phyloP scores from a whole-genome alignment of 1,140 invertebrate species.

The Drosophila elegans region DNA sequence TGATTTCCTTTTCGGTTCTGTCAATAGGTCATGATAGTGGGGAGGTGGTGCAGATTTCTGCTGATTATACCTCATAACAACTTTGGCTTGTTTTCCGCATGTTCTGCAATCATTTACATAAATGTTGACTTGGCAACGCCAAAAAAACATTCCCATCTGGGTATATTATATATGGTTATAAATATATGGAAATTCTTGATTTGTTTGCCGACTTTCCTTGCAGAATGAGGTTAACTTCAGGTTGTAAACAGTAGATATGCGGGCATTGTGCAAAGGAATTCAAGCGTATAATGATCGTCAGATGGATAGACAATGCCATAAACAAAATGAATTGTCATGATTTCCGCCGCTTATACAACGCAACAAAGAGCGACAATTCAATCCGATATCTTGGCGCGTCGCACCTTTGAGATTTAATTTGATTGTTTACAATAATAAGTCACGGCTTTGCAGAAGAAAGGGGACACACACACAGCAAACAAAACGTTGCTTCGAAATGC shows the following conservation, averaged over 20 bases:
- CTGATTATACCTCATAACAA: constrained; percentile 39
- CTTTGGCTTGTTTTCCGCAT: constrained; percentile 24
- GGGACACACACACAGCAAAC: constrained; percentile 4
- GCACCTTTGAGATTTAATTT: constrained; percentile 54
- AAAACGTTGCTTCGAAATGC: constrained; percentile 27
- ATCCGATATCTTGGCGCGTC: constrained; percentile 52
- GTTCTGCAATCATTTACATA: constrained; percentile 51
- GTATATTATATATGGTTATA: constrained; percentile 15
- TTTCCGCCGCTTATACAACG: constrained; percentile 69
- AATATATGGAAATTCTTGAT: constrained; percentile 47
- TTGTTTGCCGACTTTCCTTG: constrained; percentile 31
- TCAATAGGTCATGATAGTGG: constrained; percentile 50
- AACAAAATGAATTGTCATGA: constrained; percentile 73
- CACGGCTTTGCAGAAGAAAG: constrained; percentile 60
- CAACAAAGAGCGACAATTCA: constrained; percentile 55
- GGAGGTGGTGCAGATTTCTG: constrained; percentile 20
- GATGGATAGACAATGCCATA: constrained; percentile 66
- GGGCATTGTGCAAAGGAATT: constrained; percentile 54
- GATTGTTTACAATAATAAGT: constrained; percentile 65
- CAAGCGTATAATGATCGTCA: constrained; percentile 67
- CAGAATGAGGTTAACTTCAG: constrained; percentile 49
- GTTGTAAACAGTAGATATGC: constrained; percentile 30
- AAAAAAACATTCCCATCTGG: constrained; percentile 12
- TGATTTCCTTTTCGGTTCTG: constrained; percentile 53
- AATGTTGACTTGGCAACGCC: constrained; percentile 51